A percentile compares a stretch with the other conserved stretches of the same genome.
Conservation (phyloP, 1,140 invertebrate species). For the Heliconius congener region DNA sequence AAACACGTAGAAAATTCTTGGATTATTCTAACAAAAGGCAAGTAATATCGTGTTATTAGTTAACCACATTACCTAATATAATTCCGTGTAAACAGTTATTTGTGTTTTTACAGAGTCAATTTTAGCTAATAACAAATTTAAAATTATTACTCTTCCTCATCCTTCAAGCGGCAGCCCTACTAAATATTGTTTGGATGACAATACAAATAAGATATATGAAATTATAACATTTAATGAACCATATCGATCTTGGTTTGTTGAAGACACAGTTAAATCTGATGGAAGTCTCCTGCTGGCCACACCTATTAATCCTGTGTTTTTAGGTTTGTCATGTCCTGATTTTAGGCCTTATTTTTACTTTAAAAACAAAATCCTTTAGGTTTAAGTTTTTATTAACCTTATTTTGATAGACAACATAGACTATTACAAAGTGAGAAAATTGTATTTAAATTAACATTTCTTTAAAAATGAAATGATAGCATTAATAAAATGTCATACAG, state of each 20-base stretch:
- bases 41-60: conserved; percentile 19
- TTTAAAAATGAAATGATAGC: too few species aligned
- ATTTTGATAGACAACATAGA: too few species aligned
- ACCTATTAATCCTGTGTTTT: conserved; percentile 87
- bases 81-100: neutral
- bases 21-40: conserved; percentile 86
- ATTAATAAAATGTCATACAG: too few species aligned
- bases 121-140: conserved; percentile 84
- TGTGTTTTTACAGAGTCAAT: conserved; percentile 75
- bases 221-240: conserved; percentile 81
- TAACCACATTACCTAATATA: neutral
- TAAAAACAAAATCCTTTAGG: too few species aligned
- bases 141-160: conserved; percentile 87
- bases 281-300: conserved; percentile 87
- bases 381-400: too few species aligned
- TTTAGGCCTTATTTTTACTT: neutral
- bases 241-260: conserved; percentile 55
- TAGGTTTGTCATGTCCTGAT: conserved; percentile 62
- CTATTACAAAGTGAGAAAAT: too few species aligned
- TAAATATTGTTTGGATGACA: conserved; percentile 83
- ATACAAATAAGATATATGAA: conserved; percentile 78
- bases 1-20: conserved; percentile 82
- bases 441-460: too few species aligned
- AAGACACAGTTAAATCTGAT: conserved; percentile 40
- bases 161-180: conserved; percentile 83